A percentile compares a stretch with the other conserved stretches of the same genome.
Evolutionary conservation across 92 coral and sea anemone species (phyloP).

Genomic region (Porites evermanni): DNA sequence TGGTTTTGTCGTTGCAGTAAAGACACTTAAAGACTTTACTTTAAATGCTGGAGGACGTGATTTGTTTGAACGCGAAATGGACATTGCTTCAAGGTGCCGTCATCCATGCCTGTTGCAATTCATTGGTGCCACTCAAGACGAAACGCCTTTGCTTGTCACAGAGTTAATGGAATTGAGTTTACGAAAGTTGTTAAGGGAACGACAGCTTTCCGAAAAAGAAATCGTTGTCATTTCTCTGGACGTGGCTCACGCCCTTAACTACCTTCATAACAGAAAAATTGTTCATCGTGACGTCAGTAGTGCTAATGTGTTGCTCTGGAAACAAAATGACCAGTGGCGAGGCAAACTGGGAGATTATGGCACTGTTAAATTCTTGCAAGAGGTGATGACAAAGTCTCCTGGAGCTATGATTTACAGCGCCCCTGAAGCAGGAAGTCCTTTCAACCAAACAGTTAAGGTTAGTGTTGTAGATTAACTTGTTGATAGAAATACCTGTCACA

Average conservation of each 20-base stretch:
- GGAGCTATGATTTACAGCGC: too few relatives aligned
- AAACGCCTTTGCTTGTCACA: conserved; percentile 64
- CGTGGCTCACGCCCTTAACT: conserved; percentile 73
- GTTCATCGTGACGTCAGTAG: conserved; percentile 89
- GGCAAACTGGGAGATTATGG: too few relatives aligned
- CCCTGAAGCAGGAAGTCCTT: too few relatives aligned
- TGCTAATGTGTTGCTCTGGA: conserved; percentile 85
- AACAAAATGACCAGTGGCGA: too few relatives aligned
- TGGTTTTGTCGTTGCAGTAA: conserved; percentile 69
- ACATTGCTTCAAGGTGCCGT: conserved; percentile 80
- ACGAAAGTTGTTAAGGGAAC: conserved; percentile 50
- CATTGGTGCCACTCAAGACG: conserved; percentile 25
- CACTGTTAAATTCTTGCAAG: too few relatives aligned
- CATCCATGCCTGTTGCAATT: conserved; percentile 59
- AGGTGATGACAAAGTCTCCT: too few relatives aligned
- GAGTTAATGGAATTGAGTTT: conserved; percentile 11
- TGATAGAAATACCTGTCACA: too few relatives aligned
- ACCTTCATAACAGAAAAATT: conserved; percentile 80
- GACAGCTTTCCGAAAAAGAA: conserved; percentile 49
- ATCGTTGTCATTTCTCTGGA: conserved; percentile 58
- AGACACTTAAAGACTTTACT: conserved; percentile 64
- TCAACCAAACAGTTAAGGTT: too few relatives aligned
- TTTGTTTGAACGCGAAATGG: conserved; percentile 80
- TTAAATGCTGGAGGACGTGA: conserved; percentile 40
- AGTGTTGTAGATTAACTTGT: too few relatives aligned